Percentiles rank a stretch among this genome's conserved stretches.
These are phyloP conservation scores for Redunca redunca DNA, from an alignment of 2,113 vertebrate species.

Conservation along the genomic window DNA sequence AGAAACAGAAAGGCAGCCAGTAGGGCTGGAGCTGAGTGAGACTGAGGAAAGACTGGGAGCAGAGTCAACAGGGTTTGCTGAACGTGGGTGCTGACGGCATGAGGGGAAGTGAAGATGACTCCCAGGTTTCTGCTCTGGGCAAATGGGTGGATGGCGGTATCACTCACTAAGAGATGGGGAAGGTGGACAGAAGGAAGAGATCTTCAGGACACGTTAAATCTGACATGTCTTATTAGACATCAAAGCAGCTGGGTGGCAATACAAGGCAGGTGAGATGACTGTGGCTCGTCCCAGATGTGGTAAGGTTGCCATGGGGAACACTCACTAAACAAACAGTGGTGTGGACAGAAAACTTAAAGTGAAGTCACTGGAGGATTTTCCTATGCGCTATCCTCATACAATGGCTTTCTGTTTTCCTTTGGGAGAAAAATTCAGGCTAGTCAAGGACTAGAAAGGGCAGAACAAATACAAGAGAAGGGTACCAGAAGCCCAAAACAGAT, in stretches of 20 bases:
- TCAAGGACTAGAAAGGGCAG: background rate
- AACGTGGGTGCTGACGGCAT: background rate
- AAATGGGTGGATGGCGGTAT: background rate
- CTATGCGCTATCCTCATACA: background rate
- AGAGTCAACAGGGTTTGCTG: background rate
- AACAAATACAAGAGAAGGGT: background rate
- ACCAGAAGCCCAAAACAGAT: background rate
- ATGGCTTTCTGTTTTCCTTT: background rate
- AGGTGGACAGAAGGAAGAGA: background rate
- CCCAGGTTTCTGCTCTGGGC: background rate
- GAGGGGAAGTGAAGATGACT: background rate
- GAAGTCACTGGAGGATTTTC: constrained; percentile 29
- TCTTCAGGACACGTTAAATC: background rate
- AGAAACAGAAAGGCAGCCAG: background rate
- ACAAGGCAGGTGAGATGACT: background rate
- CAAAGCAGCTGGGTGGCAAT: background rate
- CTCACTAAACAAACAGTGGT: background rate
- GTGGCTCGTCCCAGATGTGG: background rate
- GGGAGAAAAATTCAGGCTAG: background rate
- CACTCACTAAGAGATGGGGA: background rate
- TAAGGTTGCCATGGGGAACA: background rate
- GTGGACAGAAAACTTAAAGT: background rate
- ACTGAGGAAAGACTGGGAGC: background rate
- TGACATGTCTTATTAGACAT: background rate
- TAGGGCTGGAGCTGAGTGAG: background rate